A percentile compares a stretch with the other conserved stretches of the same genome.
Conservation (phyloP, 30 jellyfish, hydroid and myxozoan genomes). For the Aurelia aurita region DNA sequence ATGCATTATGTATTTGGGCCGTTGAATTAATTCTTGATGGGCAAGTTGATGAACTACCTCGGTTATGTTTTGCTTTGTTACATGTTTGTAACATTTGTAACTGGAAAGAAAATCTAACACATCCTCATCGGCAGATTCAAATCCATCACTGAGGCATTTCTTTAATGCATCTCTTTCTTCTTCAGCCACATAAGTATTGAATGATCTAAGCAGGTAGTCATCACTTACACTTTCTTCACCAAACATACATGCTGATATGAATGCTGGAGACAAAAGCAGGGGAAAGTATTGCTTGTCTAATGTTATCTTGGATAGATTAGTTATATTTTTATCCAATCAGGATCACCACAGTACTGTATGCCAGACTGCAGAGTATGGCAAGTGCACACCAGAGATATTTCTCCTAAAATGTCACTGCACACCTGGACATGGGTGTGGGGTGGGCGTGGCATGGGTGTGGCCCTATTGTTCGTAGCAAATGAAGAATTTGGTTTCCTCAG, state of each 20-base stretch:
- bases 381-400: too few species aligned
- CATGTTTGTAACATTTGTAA: conserved; percentile 48
- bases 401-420: too few species aligned
- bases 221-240: conserved; percentile 38
- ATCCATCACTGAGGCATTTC: conserved; percentile 40
- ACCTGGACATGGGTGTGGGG: too few species aligned
- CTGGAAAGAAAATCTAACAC: conserved; percentile 31
- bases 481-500: too few species aligned
- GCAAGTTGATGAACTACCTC: conserved; percentile 38
- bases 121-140: conserved; percentile 44
- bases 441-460: too few species aligned
- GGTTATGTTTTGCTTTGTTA: conserved; percentile 20
- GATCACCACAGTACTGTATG: too few species aligned
- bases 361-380: too few species aligned
- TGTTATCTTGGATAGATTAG: too few species aligned
- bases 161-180: conserved; percentile 40
- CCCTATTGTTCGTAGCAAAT: too few species aligned
- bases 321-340: too few species aligned
- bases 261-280: conserved; percentile 28
- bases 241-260: conserved; percentile 20
- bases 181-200: conserved; percentile 16
- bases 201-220: conserved; percentile 40
- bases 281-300: conserved; percentile 43
- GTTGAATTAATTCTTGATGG: conserved; percentile 46
- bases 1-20: conserved; percentile 25